Evolutionary conservation across 2,888 invertebrate species (phyloP).

Genomic region (Sinopyrophorus schimmeli): DNA sequence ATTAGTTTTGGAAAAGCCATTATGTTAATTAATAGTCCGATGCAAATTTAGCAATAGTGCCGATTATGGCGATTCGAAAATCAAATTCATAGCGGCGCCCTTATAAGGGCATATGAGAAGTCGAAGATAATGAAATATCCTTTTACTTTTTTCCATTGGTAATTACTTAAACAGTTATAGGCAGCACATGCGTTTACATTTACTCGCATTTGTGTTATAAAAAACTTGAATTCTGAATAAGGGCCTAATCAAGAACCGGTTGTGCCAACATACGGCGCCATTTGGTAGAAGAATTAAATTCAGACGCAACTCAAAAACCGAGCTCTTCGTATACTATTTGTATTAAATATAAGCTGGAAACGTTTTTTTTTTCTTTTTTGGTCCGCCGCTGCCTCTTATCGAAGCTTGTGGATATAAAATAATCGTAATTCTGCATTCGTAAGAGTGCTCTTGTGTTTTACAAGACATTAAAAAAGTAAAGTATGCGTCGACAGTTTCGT

Average conservation of each 20-base stretch:
- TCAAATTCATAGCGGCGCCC: constrained; percentile 14
- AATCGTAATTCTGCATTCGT: too few species aligned
- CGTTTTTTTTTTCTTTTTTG: too few species aligned
- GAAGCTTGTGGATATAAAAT: too few species aligned
- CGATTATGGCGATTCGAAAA: constrained; percentile 3
- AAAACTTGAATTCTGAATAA: constrained; percentile 16
- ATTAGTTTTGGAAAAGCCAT: too few species aligned
- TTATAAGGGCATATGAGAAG: constrained; percentile 13
- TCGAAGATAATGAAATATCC: constrained; percentile 12
- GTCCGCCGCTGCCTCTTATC: too few species aligned
- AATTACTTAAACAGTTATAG: constrained; percentile 15
- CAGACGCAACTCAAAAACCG: constrained; percentile 1
- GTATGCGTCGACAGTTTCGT: constrained; percentile 6
- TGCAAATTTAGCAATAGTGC: constrained; percentile 6
- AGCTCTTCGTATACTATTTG: too few species aligned
- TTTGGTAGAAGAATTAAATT: constrained; percentile 6
- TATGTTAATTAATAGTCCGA: constrained; percentile 1
- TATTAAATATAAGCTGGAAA: too few species aligned
- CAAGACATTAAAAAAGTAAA: constrained; percentile 2
- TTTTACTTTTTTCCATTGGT: constrained; percentile 8
- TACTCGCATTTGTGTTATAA: constrained; percentile 9
- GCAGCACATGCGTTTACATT: constrained; percentile 14
- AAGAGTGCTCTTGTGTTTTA: too few species aligned
- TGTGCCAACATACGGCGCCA: constrained; percentile 5
- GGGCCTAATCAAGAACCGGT: constrained; percentile 16